Conservation (phyloP, 2,888 invertebrate species). For the Trilocha varians region DNA sequence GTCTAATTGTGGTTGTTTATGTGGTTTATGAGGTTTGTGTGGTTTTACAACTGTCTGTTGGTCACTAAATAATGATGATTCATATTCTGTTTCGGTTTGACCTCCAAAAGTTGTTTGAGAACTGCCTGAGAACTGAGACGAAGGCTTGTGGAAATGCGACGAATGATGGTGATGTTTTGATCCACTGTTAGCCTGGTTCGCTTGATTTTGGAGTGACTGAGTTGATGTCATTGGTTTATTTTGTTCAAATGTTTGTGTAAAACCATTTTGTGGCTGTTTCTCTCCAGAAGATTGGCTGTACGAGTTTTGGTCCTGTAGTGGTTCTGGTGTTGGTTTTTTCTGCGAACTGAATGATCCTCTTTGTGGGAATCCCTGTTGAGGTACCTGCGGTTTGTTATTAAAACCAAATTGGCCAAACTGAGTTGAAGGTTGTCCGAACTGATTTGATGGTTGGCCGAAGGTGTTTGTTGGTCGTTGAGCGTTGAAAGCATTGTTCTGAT, state of each 20-base stretch:
- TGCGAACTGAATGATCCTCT: not conserved
- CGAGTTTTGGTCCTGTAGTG: not conserved
- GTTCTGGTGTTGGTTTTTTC: not conserved
- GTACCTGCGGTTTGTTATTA: not conserved
- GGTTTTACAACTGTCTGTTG: not conserved
- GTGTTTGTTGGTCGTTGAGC: too few species aligned
- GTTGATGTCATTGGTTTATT: not conserved
- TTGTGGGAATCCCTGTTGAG: not conserved
- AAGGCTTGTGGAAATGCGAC: not conserved
- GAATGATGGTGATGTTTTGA: not conserved
- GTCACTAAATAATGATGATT: not conserved
- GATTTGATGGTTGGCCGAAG: not conserved
- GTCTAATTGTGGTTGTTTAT: conserved; percentile 18
- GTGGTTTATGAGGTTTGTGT: not conserved
- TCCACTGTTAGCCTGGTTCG: not conserved
- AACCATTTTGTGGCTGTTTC: not conserved
- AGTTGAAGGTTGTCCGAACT: not conserved
- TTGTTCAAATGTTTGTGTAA: not conserved
- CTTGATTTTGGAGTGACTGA: not conserved
- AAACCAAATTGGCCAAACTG: not conserved
- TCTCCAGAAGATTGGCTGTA: not conserved
- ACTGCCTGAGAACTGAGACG: too few species aligned
- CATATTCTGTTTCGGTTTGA: conserved; percentile 3
- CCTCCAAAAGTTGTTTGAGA: conserved; percentile 2
- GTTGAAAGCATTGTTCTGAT: not conserved